Evolutionary conservation across 92 coral and sea anemone genomes (phyloP), one percentile per base, ranked within the genome.

Genomic region (Heliopora coerulea): DNA sequence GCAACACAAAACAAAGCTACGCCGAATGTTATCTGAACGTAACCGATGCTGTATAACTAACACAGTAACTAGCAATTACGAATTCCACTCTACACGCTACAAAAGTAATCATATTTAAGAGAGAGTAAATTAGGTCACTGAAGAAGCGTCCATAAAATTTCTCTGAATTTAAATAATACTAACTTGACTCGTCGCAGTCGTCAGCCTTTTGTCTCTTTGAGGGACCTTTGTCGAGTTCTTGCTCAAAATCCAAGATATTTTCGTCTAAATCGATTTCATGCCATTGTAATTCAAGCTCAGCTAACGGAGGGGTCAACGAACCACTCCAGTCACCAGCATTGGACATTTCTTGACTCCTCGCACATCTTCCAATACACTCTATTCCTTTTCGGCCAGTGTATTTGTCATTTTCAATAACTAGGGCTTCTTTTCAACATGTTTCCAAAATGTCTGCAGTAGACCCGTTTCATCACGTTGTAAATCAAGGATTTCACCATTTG

Each of bases 181-280:
- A 18, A 69, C 61, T 37, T 19, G 32, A 21, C 27, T 29, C 61
- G 15, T 52, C 61, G 33, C 54, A 14, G 3, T 69, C 62, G 7
- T 31, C 76, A 9, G 49, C 30, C 30, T 69, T 69, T 52, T 34
- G 25, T 28, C 76, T 56, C 33, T 69, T 69, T 10, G 73, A 2
- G 14, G 7, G 2, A 46, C 28, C 7, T 42, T 37, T 37, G 42
- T 37, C 42, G 14, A 44, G 13, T 12, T 31, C 46, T 7, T 23
- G 6, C 29, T 52, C 62, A 19, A 31, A 24, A 20, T 69, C 29
- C 56, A 49, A 31, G 27, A 52, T 3, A 49, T 31, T 26, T 21
- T 49, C 61, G 56, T 69, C 76, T 12, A 30, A 31, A 31, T 56
- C 60, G 23, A 30, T 9, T n/a, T 69, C 44, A 9, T 69, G 9